A percentile compares a stretch with the other conserved stretches of the same genome.
Evolutionary conservation across 2,113 vertebrate genomes (phyloP).

Genomic region (Pterophyllum scalare): DNA sequence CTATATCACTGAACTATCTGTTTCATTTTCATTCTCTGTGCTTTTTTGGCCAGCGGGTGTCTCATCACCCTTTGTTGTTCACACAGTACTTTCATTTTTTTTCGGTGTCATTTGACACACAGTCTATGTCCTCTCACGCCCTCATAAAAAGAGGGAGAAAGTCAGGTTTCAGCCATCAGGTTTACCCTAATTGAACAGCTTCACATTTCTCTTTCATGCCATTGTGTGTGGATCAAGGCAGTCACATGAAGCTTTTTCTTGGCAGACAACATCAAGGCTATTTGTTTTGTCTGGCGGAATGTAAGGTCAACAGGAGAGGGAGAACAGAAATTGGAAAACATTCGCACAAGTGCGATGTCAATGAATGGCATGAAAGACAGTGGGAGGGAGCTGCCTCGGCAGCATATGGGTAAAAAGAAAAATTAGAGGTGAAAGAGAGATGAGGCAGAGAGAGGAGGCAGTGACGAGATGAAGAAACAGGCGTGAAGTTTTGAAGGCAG

Average conservation of each 20-base stretch:
- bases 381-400: slow-evolving; percentile 23
- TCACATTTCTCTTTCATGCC: slow-evolving; percentile 70
- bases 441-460: slow-evolving; percentile 27
- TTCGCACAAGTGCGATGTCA: slow-evolving; percentile 55
- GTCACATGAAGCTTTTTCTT: slow-evolving; percentile 64
- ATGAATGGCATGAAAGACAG: slow-evolving; percentile 54
- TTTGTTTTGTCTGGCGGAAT: slow-evolving; percentile 80
- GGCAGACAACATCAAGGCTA: slow-evolving; percentile 73
- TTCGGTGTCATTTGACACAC: slow-evolving; percentile 44
- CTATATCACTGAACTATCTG: slow-evolving; percentile 32
- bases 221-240: slow-evolving; percentile 71
- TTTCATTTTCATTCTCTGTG: slow-evolving; percentile 48
- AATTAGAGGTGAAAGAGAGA: slow-evolving; percentile 56
- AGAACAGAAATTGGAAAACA: slow-evolving; percentile 76
- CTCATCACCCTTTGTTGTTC: slow-evolving; percentile 57
- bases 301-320: slow-evolving; percentile 74
- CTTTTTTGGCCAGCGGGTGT: slow-evolving; percentile 48
- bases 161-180: slow-evolving; percentile 62
- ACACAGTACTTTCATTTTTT: slow-evolving; percentile 31
- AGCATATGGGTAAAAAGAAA: slow-evolving; percentile 47
- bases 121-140: slow-evolving; percentile 31
- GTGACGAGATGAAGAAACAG: slow-evolving; percentile 47
- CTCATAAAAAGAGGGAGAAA: slow-evolving; percentile 34
- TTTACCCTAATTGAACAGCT: slow-evolving; percentile 78
- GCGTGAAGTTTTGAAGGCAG: slow-evolving; percentile 44